These are phyloP conservation scores for Aphodius sticticus DNA, from an alignment of 2,888 invertebrate genomes.

Conservation along the genomic window DNA sequence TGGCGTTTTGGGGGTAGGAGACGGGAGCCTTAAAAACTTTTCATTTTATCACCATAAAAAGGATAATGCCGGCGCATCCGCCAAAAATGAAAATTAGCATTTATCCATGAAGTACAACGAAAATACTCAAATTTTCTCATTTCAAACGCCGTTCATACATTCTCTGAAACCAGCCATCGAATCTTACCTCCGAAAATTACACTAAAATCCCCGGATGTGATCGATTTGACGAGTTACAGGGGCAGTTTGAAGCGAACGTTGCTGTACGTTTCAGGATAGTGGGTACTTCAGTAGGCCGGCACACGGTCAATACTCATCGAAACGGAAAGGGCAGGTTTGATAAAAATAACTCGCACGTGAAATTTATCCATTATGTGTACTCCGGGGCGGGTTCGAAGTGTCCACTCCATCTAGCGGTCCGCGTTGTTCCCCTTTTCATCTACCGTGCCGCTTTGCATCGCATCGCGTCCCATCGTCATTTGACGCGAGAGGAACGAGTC, in stretches of 20 bases:
- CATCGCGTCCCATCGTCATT: not conserved
- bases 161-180: too few species aligned
- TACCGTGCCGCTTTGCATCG: not conserved
- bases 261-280: not conserved
- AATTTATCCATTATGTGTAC: constrained; percentile 36
- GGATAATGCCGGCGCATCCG: too few species aligned
- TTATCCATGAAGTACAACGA: too few species aligned
- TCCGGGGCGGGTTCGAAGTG: constrained; percentile 33
- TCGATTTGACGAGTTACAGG: not conserved
- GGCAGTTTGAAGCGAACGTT: not conserved
- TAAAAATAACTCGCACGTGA: constrained; percentile 44
- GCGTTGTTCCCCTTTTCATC: constrained; percentile 4
- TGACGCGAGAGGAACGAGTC: not conserved
- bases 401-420: constrained; percentile 12
- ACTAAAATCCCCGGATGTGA: too few species aligned
- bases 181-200: too few species aligned
- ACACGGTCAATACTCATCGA: constrained; percentile 42
- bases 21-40: too few species aligned
- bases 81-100: too few species aligned
- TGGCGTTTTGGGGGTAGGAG: too few species aligned
- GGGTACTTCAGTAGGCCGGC: not conserved
- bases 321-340: constrained; percentile 43
- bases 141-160: too few species aligned
- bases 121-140: too few species aligned
- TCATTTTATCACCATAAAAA: too few species aligned